Conservation (phyloP, 2,113 vertebrate species). For the human region DNA sequence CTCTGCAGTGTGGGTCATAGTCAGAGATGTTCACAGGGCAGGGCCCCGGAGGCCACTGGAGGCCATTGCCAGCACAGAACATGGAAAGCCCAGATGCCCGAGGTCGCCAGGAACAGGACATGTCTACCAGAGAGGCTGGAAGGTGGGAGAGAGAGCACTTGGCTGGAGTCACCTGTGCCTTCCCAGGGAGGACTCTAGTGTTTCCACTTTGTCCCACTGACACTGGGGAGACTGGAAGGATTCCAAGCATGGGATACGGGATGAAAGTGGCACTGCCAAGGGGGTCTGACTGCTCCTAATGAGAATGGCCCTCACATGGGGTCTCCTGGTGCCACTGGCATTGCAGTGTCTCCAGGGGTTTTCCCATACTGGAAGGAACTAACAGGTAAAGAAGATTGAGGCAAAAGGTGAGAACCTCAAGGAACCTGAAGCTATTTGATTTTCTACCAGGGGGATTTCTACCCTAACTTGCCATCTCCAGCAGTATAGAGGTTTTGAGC, state of each 20-base stretch:
- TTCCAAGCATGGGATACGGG: accelerated
- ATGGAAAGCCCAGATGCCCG: accelerated
- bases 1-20: accelerated
- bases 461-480: accelerated
- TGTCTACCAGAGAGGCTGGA: accelerated
- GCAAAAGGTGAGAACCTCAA: accelerated
- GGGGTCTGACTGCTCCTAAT: background rate
- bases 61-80: background rate
- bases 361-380: background rate
- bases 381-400: background rate
- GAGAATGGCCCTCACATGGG: accelerated
- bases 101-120: accelerated
- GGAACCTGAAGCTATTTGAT: background rate
- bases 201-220: background rate
- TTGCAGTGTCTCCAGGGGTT: accelerated
- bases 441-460: background rate
- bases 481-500: too few relatives aligned
- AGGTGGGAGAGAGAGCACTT: accelerated
- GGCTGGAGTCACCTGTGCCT: accelerated
- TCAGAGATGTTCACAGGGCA: background rate
- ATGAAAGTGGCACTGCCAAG: accelerated
- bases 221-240: background rate
- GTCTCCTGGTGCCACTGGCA: background rate
- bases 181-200: background rate
- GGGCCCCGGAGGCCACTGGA: background rate